phyloP scores from a whole-genome alignment of 2,888 invertebrate genomes.

The Eupeodes luniger region DNA sequence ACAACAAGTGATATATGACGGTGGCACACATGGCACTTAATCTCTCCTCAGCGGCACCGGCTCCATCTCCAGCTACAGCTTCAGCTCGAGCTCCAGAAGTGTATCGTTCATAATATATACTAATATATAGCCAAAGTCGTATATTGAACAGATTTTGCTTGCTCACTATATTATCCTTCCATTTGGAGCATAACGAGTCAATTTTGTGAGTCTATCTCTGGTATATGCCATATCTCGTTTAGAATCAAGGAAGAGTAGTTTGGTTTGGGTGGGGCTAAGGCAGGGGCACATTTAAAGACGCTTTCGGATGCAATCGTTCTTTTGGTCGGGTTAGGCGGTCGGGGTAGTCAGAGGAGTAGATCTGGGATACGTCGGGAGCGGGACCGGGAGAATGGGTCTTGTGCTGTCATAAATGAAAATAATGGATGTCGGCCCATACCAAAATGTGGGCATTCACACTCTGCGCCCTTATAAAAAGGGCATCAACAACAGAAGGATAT shows the following conservation, averaged over 20 bases:
- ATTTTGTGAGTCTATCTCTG: conserved; percentile 71
- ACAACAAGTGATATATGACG: conserved; percentile 75
- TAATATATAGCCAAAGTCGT: background rate
- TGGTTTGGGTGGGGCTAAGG: background rate
- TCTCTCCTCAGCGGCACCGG: conserved; percentile 54
- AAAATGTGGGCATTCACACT: conserved; percentile 57
- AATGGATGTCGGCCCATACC: conserved; percentile 48
- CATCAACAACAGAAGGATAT: conserved; percentile 56
- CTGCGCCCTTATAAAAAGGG: conserved; percentile 16
- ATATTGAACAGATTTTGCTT: conserved; percentile 70
- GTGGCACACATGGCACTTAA: conserved; percentile 75
- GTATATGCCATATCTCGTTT: conserved; percentile 37
- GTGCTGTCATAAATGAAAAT: conserved; percentile 67
- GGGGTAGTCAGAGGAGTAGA: background rate
- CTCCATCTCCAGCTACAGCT: conserved; percentile 1
- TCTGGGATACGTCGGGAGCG: background rate
- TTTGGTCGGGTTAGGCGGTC: background rate
- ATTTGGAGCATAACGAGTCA: conserved; percentile 75
- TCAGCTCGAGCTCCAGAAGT: too few species aligned
- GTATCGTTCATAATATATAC: too few species aligned
- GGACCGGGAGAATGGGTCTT: background rate
- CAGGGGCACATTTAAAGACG: conserved; percentile 51
- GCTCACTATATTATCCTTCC: conserved; percentile 73
- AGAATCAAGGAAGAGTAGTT: conserved; percentile 7
- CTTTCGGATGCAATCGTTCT: conserved; percentile 48